Conservation (phyloP, 2,888 invertebrate species). For the Andrena fulva region DNA sequence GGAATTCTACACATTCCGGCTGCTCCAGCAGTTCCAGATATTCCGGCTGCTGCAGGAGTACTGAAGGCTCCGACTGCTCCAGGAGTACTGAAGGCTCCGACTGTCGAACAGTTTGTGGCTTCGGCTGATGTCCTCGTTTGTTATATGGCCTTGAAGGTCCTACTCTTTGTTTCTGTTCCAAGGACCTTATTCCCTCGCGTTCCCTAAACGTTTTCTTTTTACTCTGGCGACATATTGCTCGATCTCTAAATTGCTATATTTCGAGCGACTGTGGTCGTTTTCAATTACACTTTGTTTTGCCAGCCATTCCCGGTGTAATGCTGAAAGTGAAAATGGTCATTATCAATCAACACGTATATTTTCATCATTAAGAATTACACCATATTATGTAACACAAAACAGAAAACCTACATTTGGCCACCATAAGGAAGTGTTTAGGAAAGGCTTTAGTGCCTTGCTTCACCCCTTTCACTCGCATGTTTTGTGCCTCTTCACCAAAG, state of each 20-base stretch:
- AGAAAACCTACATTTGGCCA: conserved; percentile 5
- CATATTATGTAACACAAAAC: background rate
- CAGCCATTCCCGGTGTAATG: conserved; percentile 17
- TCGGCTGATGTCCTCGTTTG: too few relatives aligned
- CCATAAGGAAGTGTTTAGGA: conserved; percentile 13
- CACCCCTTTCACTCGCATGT: conserved; percentile 1
- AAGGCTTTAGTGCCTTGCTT: conserved; percentile 9
- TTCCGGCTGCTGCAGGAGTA: too few relatives aligned
- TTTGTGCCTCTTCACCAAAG: conserved; percentile 8
- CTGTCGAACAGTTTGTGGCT: too few relatives aligned
- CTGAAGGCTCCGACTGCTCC: too few relatives aligned
- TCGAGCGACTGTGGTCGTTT: background rate
- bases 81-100: too few relatives aligned
- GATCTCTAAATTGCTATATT: conserved; percentile 13
- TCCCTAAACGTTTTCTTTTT: too few relatives aligned
- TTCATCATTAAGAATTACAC: conserved; percentile 5
- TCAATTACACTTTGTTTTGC: background rate
- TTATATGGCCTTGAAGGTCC: too few relatives aligned
- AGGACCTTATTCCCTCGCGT: too few relatives aligned
- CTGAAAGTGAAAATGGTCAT: conserved; percentile 11
- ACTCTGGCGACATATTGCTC: conserved; percentile 10
- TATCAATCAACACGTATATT: background rate
- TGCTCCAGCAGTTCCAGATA: too few relatives aligned
- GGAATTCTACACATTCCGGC: too few relatives aligned
- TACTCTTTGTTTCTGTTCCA: too few relatives aligned